Base-by-base conservation (phyloP, 2,888 invertebrate species). In the Synanthedon vespiformis region DNA sequence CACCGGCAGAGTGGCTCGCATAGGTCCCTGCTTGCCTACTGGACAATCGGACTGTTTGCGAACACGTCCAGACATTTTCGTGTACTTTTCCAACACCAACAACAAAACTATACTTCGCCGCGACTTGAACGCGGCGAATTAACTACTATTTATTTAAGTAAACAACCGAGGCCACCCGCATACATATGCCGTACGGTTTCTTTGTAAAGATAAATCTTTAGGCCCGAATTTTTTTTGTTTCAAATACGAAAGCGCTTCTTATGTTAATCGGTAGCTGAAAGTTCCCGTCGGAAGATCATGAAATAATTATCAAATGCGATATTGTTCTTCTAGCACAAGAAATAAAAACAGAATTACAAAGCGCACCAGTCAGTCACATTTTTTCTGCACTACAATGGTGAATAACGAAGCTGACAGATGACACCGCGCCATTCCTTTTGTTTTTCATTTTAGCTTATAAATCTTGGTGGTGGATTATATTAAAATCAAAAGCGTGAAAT, bases 1-100 rank as follows among this genome's bases (percentile, higher is more conserved):
- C 68, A 93, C 92, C 63, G 93, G 93, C 71, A 94, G 85, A 56
- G 93, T 93, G 55, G 93, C 93, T 74, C 92, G 90, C 90, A 93
- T 90, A 61, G 93, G 93, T 53, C 92, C 93, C 79, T 83, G 82
- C 65, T 87, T 87, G 53, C 81, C 79, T 63, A 80, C 82, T 58
- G 90, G 89, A 72, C 90, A 90, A 68, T 92, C 92, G 55, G 92
- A 90, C 70, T 91, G 91, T 82, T 92, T 92, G 65, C 91, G 89
- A 63, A 90, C 89, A 65, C 90, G 89, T 65, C 89, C 86, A 72
- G 90, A 90, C 90, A 90, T 90, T 63, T 71, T 34, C 6, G 10
- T 34, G 10, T 34, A 2, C 2, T 34, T 34, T 34, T 34, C 34
- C 6, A 65, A 61, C 65, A 67, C 61, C 54, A 58, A 62, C 58